A percentile compares a stretch with the other conserved stretches of the same genome.
Evolutionary conservation across 2,797 vertebrate species (phyloP).

Genomic region (Diplodus puntazzo): DNA sequence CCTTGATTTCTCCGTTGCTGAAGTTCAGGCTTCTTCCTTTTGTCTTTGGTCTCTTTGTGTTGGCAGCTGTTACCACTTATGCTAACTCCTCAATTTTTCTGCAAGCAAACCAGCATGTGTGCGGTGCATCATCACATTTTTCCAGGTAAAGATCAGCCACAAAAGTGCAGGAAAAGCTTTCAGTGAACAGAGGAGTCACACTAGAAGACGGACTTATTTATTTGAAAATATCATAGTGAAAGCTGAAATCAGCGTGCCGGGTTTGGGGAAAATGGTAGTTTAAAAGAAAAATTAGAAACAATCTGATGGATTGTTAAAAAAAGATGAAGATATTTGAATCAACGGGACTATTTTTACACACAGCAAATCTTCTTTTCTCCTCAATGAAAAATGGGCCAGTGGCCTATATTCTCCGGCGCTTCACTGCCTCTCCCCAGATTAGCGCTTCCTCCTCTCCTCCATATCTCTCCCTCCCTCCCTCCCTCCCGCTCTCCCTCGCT

Average conservation of each 20-base stretch:
- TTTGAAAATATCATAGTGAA: background rate
- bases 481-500: constrained; percentile 48
- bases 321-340: constrained; percentile 53
- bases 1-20: background rate
- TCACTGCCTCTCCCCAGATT: constrained; percentile 75
- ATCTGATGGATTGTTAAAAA: constrained; percentile 14
- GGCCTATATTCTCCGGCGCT: constrained; percentile 78
- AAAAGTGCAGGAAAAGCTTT: background rate
- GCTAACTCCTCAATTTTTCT: background rate
- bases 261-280: background rate
- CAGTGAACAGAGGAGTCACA: background rate
- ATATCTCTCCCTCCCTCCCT: constrained; percentile 21
- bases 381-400: constrained; percentile 77
- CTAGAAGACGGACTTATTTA: background rate
- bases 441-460: constrained; percentile 59
- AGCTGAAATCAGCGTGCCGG: background rate
- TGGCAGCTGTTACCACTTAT: background rate
- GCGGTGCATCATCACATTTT: background rate
- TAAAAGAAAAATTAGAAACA: background rate
- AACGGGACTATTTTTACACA: constrained; percentile 72
- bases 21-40: background rate
- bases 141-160: background rate
- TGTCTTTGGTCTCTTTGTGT: background rate
- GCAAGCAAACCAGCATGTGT: background rate
- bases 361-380: constrained; percentile 75